Base-by-base conservation (phyloP, 2,797 vertebrate genomes). In the Syncerus caffer region DNA sequence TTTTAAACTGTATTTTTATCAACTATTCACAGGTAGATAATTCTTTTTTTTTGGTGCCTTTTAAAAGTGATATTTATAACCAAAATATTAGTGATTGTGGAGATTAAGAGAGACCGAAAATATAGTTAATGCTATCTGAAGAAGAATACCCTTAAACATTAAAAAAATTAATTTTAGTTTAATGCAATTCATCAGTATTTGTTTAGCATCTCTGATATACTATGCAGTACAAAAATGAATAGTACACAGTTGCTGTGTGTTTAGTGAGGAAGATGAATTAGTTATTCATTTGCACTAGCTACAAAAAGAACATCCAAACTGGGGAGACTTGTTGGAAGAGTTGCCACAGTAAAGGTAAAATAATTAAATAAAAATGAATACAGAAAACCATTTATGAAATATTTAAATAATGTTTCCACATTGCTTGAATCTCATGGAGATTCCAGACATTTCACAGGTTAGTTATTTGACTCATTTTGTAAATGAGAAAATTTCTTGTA, bases 1-100 rank as follows among this genome's bases (percentile, higher is more conserved):
- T 92, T 83, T 96, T 83, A 89, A 60, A 95, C 4, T 58, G 2
- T 84, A 86, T 85, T 88, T 96, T 93, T 85, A 64, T 55, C 74
- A 89, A 62, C 5, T 64, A 34, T 60, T 91, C 89, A 31, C 94
- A 8, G 5, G 19, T n/a, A 71, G 29, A 60, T 19, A 25, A 71
- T 76, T 55, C 19, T 86, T 31, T 53, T 85, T 74, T 90, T 58
- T 93, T 51, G 31, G 21, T 91, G 5, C 15, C n/a, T 79, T 53
- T 42, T 97, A 83, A 58, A 34, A 83, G 17, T 89, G 51, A 23
- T 67, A 62, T 64, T 21, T 86, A 0, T 38, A 60, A 87, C 2
- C 8, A 76, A 53, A 83, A 71, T 78, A 86, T 74, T 60, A 31
- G 23, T 88, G 27, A 60, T 31, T 88, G 3, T 3, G 58, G 3